These are phyloP conservation scores for Salmo trutta DNA, from an alignment of 2,797 vertebrate species.

Conservation along the genomic window DNA sequence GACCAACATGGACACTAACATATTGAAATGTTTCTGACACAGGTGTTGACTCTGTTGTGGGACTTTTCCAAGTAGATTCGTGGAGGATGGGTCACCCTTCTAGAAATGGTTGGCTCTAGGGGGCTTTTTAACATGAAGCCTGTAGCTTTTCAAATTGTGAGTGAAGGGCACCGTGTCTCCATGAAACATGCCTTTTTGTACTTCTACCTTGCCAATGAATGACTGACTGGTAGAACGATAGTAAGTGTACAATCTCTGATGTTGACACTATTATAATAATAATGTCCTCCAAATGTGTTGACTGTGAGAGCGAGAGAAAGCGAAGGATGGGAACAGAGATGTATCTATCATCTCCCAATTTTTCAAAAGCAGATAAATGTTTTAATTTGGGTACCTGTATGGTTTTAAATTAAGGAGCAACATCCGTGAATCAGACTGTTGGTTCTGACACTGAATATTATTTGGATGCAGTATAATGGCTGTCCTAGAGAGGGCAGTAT, in stretches of 20 bases:
- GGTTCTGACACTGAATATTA: neutral
- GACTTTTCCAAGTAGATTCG: conserved; percentile 1
- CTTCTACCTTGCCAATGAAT: conserved; percentile 65
- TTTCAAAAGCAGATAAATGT: conserved; percentile 55
- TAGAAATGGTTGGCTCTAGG: conserved; percentile 21
- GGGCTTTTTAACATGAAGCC: conserved; percentile 36
- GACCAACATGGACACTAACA: conserved; percentile 35
- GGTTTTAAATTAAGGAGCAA: conserved; percentile 76
- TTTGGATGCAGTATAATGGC: neutral
- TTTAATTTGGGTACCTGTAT: conserved; percentile 55
- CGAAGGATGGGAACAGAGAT: conserved; percentile 38
- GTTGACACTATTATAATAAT: conserved; percentile 28
- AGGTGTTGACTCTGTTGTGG: neutral
- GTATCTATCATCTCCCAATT: conserved; percentile 40
- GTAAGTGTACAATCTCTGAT: too few species aligned
- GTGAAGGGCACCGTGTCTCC: conserved; percentile 55
- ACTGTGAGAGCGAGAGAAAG: conserved; percentile 30
- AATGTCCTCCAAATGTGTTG: conserved; percentile 41
- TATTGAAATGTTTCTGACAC: neutral
- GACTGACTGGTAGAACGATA: conserved; percentile 58
- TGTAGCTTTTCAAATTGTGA: conserved; percentile 53
- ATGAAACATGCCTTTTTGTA: conserved; percentile 56
- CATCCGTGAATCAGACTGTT: conserved; percentile 8
- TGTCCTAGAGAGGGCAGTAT: conserved; percentile 2
- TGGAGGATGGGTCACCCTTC: conserved; percentile 10